phyloP scores from a whole-genome alignment of 2,797 vertebrate species.

The Sebastolobus alascanus region DNA sequence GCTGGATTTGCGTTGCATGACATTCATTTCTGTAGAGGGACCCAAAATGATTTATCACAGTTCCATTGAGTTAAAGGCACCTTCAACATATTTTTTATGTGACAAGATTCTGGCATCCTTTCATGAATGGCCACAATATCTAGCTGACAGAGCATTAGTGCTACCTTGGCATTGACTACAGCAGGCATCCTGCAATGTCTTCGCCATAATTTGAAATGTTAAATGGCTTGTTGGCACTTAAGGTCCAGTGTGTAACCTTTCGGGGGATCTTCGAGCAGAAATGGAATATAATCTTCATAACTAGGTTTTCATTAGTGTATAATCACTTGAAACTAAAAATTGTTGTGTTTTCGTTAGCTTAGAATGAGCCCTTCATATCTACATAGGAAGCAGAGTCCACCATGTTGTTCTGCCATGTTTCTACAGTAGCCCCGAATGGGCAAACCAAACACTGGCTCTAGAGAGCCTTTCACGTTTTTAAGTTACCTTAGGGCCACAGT shows the following conservation, averaged over 20 bases:
- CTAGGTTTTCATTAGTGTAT: no score
- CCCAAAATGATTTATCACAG: slow-evolving; percentile 33
- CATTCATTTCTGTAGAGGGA: slow-evolving; percentile 4
- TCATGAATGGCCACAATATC: slow-evolving; percentile 37
- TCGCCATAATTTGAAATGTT: slow-evolving; percentile 45
- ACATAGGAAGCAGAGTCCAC: no score
- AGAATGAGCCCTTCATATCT: no score
- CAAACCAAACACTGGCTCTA: neutral
- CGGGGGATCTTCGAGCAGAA: no score
- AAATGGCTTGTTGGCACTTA: slow-evolving; percentile 55
- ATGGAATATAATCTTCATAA: no score
- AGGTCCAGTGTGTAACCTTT: no score
- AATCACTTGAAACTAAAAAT: no score
- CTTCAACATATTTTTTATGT: slow-evolving; percentile 35
- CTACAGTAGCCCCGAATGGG: neutral
- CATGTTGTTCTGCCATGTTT: neutral
- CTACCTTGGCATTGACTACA: slow-evolving; percentile 43
- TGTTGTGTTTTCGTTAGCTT: no score
- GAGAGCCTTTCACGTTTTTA: no score
- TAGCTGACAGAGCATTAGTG: slow-evolving; percentile 37
- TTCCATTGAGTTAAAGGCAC: slow-evolving; percentile 37
- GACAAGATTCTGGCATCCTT: slow-evolving; percentile 50
- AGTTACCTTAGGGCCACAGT: neutral
- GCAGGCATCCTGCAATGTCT: slow-evolving; percentile 28
- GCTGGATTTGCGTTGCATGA: slow-evolving; percentile 3